Conservation (phyloP, 1,140 invertebrate genomes). For the Microplitis mediator region DNA sequence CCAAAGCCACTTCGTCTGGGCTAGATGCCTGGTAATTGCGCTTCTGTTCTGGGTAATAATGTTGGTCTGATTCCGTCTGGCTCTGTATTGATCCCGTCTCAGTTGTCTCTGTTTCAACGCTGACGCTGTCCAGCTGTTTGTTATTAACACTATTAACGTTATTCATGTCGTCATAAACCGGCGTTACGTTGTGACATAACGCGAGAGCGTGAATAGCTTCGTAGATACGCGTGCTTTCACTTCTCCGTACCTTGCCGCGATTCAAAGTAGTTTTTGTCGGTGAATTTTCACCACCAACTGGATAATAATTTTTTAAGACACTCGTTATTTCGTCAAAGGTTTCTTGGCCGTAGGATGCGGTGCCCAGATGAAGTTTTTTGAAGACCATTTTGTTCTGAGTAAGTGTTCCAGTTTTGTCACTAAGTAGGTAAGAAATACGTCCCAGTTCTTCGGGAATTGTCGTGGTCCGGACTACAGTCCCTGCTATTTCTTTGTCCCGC, state of each 20-base stretch:
- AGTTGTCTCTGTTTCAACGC: slow-evolving; percentile 51
- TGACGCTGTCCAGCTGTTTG: slow-evolving; percentile 45
- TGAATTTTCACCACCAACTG: slow-evolving; percentile 40
- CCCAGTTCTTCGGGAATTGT: slow-evolving; percentile 99
- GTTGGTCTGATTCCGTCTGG: slow-evolving; percentile 74
- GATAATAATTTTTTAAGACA: slow-evolving; percentile 59
- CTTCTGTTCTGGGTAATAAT: slow-evolving; percentile 59
- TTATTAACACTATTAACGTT: background rate
- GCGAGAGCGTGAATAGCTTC: slow-evolving; percentile 94
- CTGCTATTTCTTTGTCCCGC: slow-evolving; percentile 88
- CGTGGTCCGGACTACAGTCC: slow-evolving; percentile 96
- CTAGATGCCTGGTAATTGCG: slow-evolving; percentile 85
- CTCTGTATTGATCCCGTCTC: slow-evolving; percentile 58
- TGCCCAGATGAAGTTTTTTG: slow-evolving; percentile 91
- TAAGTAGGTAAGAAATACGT: slow-evolving; percentile 91
- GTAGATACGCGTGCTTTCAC: slow-evolving; percentile 80
- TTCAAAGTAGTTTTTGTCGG: slow-evolving; percentile 41
- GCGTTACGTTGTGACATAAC: slow-evolving; percentile 98
- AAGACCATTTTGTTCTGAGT: slow-evolving; percentile 99
- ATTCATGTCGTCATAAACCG: slow-evolving; percentile 80
- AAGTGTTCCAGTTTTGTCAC: slow-evolving; percentile 98
- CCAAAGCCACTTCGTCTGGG: slow-evolving; percentile 91
- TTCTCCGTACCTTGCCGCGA: slow-evolving; percentile 66
- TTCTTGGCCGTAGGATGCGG: slow-evolving; percentile 84
- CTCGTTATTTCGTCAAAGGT: slow-evolving; percentile 80